A percentile compares a stretch with the other conserved stretches of the same genome.
phyloP scores from a whole-genome alignment of 2,797 vertebrate genomes.

The Fratercula arctica region DNA sequence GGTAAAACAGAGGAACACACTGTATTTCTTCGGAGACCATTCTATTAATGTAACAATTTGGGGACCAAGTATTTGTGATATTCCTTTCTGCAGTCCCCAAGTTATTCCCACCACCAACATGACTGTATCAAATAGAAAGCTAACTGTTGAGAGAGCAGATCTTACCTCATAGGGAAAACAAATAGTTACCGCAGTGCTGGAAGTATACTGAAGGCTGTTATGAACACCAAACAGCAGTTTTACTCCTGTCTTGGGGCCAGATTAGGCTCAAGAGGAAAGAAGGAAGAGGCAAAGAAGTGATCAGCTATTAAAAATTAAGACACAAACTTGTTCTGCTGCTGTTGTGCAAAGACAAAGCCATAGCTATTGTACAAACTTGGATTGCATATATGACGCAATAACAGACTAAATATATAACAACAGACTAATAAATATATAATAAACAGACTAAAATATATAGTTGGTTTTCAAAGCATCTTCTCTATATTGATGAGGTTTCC shows the following conservation, averaged over 20 bases:
- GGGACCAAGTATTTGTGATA: background rate
- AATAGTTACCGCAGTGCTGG: background rate
- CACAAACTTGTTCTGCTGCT: background rate
- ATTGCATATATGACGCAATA: background rate
- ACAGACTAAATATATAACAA: too few species aligned
- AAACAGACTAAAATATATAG: conserved; percentile 3
- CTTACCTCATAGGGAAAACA: background rate
- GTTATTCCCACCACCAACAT: background rate
- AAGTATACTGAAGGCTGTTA: background rate
- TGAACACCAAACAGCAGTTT: background rate
- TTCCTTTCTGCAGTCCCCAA: background rate
- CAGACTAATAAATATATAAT: too few species aligned
- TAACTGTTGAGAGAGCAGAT: background rate
- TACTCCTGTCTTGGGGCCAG: background rate
- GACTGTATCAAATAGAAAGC: background rate
- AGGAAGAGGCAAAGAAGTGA: background rate
- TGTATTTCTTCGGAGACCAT: background rate
- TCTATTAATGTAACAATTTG: background rate
- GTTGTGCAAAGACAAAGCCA: background rate
- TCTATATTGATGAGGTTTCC: background rate
- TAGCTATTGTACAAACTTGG: background rate
- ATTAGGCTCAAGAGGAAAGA: background rate
- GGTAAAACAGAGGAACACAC: background rate
- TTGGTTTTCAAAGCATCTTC: conserved; percentile 33
- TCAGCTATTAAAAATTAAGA: background rate